Percentiles rank a stretch among this genome's conserved stretches.
Conservation (phyloP, 1,140 invertebrate genomes). For the Anoplophora glabripennis region DNA sequence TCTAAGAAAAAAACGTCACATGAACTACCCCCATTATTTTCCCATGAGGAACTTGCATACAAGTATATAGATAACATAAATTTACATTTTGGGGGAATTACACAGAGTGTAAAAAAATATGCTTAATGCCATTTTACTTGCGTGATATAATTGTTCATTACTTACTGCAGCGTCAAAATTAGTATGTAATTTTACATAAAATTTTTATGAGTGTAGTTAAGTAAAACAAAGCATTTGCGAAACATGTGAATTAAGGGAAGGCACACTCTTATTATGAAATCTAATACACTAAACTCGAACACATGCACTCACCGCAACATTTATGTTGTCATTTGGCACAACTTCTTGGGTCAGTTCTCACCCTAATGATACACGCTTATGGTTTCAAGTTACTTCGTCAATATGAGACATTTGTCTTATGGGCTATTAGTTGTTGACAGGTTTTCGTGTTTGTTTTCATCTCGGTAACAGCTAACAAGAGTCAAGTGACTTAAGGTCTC, state of each 20-base stretch:
- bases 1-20: no score
- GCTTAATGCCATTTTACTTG: no score
- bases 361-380: constrained; percentile 19
- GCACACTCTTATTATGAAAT: constrained; percentile 1
- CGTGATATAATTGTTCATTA: no score
- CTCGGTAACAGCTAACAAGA: constrained; percentile 5
- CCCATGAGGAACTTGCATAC: no score
- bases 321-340: not conserved
- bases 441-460: constrained; percentile 20
- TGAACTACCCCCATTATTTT: no score
- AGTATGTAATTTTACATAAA: no score
- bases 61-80: no score
- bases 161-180: no score
- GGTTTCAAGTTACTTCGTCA: constrained; percentile 28
- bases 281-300: constrained; percentile 13
- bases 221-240: not conserved
- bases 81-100: no score
- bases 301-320: constrained; percentile 15
- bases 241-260: not conserved
- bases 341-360: constrained; percentile 20
- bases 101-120: no score
- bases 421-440: constrained; percentile 25
- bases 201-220: no score
- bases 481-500: constrained; percentile 8
- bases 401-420: constrained; percentile 28